A percentile compares a stretch with the other conserved stretches of the same genome.
phyloP scores from a whole-genome alignment of 35 echinoderm and acorn worm genomes.

The Heliocidaris tuberculata region DNA sequence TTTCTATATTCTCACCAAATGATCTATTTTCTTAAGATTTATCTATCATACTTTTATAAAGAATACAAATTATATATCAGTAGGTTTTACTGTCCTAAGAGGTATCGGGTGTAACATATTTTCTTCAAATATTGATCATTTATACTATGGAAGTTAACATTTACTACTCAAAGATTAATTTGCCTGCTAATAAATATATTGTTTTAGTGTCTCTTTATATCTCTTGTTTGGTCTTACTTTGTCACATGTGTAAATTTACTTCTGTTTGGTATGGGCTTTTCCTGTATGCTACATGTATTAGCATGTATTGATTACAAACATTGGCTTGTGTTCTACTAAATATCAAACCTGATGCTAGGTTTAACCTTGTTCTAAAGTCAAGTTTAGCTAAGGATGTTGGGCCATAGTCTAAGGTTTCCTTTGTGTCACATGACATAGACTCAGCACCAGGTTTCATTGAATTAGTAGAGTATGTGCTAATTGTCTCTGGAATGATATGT shows the following conservation, averaged over 20 bases:
- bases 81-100: not conserved
- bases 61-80: not conserved
- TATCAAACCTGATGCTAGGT: too few relatives aligned
- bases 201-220: not conserved
- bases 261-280: not conserved
- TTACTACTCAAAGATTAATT: not conserved
- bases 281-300: not conserved
- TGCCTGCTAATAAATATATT: not conserved
- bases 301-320: too few relatives aligned
- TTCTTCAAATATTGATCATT: not conserved
- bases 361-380: too few relatives aligned
- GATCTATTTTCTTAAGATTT: conserved; percentile 6
- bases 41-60: not conserved
- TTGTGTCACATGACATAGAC: too few relatives aligned
- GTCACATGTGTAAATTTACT: not conserved
- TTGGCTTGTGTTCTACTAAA: too few relatives aligned
- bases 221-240: not conserved
- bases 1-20: not conserved
- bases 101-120: not conserved
- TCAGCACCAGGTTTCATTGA: too few relatives aligned
- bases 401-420: too few relatives aligned
- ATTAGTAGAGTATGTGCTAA: too few relatives aligned
- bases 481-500: too few relatives aligned
- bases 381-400: too few relatives aligned
- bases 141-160: conserved; percentile 3